phyloP scores from a whole-genome alignment of 1,140 invertebrate species.

The Calycopis cecrops region DNA sequence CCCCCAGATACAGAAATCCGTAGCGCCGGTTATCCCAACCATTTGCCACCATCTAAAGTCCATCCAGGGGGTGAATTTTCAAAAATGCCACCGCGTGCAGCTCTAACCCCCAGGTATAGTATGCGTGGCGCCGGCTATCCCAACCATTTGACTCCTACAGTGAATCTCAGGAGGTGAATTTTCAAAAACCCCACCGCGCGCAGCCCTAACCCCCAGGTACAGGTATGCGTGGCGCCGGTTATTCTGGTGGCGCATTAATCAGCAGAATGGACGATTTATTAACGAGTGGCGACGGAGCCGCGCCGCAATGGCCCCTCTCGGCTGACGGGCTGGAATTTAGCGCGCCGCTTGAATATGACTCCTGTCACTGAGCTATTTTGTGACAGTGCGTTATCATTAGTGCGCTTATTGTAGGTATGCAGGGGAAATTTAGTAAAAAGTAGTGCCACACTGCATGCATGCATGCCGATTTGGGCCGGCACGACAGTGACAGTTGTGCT shows the following conservation, averaged over 20 bases:
- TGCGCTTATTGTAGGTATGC: too few relatives aligned
- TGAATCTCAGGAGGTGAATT: neutral
- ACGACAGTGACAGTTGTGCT: too few relatives aligned
- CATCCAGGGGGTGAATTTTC: neutral
- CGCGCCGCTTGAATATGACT: neutral
- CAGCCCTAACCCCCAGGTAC: constrained; percentile 27
- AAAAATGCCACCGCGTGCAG: neutral
- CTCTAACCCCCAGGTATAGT: constrained; percentile 27
- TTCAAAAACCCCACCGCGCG: neutral
- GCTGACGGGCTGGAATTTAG: constrained; percentile 24
- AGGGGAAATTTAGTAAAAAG: too few relatives aligned
- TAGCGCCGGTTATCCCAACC: constrained; percentile 30
- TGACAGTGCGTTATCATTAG: too few relatives aligned
- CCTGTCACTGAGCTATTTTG: too few relatives aligned
- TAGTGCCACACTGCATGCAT: too few relatives aligned
- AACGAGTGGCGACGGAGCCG: constrained; percentile 27
- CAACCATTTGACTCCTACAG: too few relatives aligned
- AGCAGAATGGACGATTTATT: constrained; percentile 32
- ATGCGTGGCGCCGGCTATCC: constrained; percentile 32
- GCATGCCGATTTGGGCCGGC: too few relatives aligned
- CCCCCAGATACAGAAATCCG: constrained; percentile 28
- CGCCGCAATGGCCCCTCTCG: constrained; percentile 18
- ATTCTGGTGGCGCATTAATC: constrained; percentile 28
- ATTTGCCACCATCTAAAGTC: too few relatives aligned
- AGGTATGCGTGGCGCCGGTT: constrained; percentile 31